Percentiles rank a stretch among this genome's conserved stretches.
These are phyloP conservation scores for Myrmecobius fasciatus DNA, from an alignment of 2,113 vertebrate species.

Conservation along the genomic window DNA sequence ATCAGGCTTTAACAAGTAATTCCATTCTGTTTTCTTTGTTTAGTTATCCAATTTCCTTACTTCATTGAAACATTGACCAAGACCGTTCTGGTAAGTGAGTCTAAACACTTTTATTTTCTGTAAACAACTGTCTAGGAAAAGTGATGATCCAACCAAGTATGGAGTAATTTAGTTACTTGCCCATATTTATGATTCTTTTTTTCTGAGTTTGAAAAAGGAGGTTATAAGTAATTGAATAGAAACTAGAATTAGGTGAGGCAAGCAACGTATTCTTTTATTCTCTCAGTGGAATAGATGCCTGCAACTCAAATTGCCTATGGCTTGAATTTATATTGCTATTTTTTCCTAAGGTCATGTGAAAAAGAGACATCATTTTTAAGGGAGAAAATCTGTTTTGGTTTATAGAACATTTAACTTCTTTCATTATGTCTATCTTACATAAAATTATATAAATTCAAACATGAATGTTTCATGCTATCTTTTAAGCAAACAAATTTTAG, in stretches of 20 bases:
- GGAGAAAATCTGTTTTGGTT: neutral
- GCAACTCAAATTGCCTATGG: neutral
- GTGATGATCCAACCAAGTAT: neutral
- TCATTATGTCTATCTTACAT: conserved; percentile 12
- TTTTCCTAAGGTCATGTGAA: conserved; percentile 2
- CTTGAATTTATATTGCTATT: neutral
- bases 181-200: neutral
- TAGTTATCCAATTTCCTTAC: neutral
- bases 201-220: neutral
- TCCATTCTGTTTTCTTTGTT: neutral
- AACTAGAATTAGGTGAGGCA: neutral
- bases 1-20: neutral
- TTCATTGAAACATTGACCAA: neutral
- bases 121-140: neutral
- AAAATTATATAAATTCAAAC: conserved; percentile 18
- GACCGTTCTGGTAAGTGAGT: neutral
- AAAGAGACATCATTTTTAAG: conserved; percentile 1
- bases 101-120: neutral
- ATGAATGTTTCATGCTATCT: conserved; percentile 5
- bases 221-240: neutral
- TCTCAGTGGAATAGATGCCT: neutral
- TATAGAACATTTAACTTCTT: conserved; percentile 24
- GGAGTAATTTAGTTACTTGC: neutral
- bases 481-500: conserved; percentile 24
- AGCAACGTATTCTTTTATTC: neutral